These are phyloP conservation scores for Conops quadrifasciatus DNA, from an alignment of 2,888 invertebrate species.

Conservation along the genomic window DNA sequence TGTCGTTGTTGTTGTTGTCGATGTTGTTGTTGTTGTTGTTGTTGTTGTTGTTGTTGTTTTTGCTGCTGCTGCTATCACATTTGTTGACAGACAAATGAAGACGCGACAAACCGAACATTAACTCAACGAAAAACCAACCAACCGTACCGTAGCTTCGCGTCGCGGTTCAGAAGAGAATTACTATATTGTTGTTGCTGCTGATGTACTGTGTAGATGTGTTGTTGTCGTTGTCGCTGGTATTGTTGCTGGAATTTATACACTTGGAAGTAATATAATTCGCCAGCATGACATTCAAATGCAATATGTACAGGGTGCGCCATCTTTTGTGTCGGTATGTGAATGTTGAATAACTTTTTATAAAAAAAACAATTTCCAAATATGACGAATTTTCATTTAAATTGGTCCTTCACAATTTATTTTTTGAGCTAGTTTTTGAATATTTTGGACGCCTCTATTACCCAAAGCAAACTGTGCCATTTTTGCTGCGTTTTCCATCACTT, in stretches of 20 bases:
- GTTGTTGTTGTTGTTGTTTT: constrained; percentile 17
- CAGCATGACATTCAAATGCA: background rate
- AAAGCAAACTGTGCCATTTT: no score
- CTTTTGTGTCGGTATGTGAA: no score
- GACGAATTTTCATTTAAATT: no score
- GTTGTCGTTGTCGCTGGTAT: background rate
- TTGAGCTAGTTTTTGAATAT: no score
- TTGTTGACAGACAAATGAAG: constrained; percentile 21
- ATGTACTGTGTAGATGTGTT: no score
- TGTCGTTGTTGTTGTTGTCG: background rate
- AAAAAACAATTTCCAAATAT: no score
- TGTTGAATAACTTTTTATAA: no score
- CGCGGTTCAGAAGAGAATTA: background rate
- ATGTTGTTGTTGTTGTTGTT: background rate
- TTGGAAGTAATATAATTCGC: background rate
- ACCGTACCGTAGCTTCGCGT: constrained; percentile 3
- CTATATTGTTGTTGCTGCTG: background rate
- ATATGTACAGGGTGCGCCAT: no score
- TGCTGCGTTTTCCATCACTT: no score
- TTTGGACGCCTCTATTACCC: no score
- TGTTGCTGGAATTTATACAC: background rate
- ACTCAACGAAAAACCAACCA: constrained; percentile 18
- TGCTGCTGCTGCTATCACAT: constrained; percentile 9
- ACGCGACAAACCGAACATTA: background rate
- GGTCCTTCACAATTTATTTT: no score